Evolutionary conservation across 2,113 vertebrate genomes (phyloP).

Genomic region (Osmerus eperlanus): DNA sequence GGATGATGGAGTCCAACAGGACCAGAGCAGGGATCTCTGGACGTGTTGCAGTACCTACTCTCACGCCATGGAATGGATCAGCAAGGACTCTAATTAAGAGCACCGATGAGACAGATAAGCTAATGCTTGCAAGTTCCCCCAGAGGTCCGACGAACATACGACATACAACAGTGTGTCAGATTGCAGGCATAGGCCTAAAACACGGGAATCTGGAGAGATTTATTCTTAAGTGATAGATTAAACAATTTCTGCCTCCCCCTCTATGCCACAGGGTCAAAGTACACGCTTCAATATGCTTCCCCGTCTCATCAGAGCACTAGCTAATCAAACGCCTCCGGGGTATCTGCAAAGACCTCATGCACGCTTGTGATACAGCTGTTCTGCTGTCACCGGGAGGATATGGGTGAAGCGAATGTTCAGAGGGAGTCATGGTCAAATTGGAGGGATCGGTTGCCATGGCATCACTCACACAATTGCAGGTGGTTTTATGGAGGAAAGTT

Average conservation of each 20-base stretch:
- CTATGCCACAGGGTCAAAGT: constrained; percentile 8
- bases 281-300: constrained; percentile 3
- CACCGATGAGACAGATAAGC: constrained; percentile 33
- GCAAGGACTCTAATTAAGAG: constrained; percentile 50
- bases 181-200: constrained; percentile 42
- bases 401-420: neutral
- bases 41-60: constrained; percentile 18
- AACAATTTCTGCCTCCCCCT: neutral
- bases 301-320: constrained; percentile 3
- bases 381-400: neutral
- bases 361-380: neutral
- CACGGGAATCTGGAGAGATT: constrained; percentile 28
- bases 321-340: constrained; percentile 1
- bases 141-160: constrained; percentile 31
- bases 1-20: neutral
- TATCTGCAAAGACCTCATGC: neutral
- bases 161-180: constrained; percentile 20
- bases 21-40: neutral
- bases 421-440: neutral
- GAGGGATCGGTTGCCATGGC: neutral
- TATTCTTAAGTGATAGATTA: constrained; percentile 16
- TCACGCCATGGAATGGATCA: constrained; percentile 42
- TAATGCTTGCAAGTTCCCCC: constrained; percentile 25
- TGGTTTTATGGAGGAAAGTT: neutral
- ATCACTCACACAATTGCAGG: neutral